A percentile compares a stretch with the other conserved stretches of the same genome.
Conservation (phyloP, 2,888 invertebrate species). For the Dicyrtoma fusca region DNA sequence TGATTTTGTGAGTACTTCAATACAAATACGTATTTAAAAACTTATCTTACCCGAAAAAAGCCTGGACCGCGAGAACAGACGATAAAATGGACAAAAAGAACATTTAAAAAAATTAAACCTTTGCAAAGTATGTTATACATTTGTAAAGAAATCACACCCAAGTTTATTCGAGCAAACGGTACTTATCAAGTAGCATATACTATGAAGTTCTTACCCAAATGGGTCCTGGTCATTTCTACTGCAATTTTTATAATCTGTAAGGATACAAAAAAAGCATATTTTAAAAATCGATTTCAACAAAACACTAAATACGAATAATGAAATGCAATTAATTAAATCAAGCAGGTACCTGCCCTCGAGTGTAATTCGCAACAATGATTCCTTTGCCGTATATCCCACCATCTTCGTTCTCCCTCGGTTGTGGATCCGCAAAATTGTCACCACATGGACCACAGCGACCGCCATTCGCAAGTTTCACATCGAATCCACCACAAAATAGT, state of each 20-base stretch:
- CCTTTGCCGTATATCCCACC: constrained; percentile 85
- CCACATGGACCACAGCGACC: constrained; percentile 69
- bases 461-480: constrained; percentile 22
- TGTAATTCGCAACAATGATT: constrained; percentile 79
- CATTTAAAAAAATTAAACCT: too few relatives aligned
- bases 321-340: too few relatives aligned
- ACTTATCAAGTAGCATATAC: too few relatives aligned
- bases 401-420: constrained; percentile 82
- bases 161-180: too few relatives aligned
- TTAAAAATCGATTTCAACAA: too few relatives aligned
- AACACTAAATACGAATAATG: not conserved
- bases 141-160: not conserved
- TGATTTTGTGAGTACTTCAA: not conserved
- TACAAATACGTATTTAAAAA: not conserved
- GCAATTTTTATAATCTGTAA: constrained; percentile 78
- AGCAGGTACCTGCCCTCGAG: constrained; percentile 79
- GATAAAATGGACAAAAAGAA: too few relatives aligned
- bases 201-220: constrained; percentile 69
- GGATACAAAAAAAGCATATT: too few relatives aligned
- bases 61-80: not conserved
- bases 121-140: not conserved
- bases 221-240: constrained; percentile 85
- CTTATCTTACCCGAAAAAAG: constrained; percentile 8
- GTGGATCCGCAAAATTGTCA: constrained; percentile 73
- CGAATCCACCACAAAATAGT: constrained; percentile 44